phyloP scores from a whole-genome alignment of 2,888 invertebrate genomes.

The Calameuta filiformis region DNA sequence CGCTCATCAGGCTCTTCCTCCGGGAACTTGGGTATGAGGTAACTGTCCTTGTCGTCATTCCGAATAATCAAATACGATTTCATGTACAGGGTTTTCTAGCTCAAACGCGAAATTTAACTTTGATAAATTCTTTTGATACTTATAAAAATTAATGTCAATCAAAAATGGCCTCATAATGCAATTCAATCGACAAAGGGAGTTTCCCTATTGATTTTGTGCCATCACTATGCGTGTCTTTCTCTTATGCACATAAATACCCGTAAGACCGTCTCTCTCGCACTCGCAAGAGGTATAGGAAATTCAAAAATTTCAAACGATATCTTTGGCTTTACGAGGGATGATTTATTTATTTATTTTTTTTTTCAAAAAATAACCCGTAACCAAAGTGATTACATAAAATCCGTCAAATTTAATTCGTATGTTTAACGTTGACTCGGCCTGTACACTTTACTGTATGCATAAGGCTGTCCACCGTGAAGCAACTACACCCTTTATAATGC shows the following conservation, averaged over 20 bases:
- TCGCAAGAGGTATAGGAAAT: background rate
- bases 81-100: background rate
- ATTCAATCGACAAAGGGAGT: background rate
- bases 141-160: background rate
- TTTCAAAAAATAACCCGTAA: background rate
- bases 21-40: slow-evolving; percentile 94
- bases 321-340: too few relatives aligned
- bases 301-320: background rate
- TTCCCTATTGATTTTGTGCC: background rate
- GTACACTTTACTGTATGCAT: background rate
- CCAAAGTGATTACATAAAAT: background rate
- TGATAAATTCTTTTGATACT: too few relatives aligned
- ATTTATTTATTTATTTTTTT: background rate
- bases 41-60: slow-evolving; percentile 30
- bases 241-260: background rate
- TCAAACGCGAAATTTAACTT: background rate
- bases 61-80: background rate
- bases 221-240: background rate
- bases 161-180: background rate
- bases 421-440: background rate
- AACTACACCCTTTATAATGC: background rate
- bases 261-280: background rate
- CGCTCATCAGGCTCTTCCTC: slow-evolving; percentile 87
- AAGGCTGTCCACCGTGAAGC: slow-evolving; percentile 1
- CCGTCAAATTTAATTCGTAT: background rate